Evolutionary conservation across 2,888 invertebrate species (phyloP), one percentile per base, ranked within the genome.

Genomic region (Drosophila rellima): DNA sequence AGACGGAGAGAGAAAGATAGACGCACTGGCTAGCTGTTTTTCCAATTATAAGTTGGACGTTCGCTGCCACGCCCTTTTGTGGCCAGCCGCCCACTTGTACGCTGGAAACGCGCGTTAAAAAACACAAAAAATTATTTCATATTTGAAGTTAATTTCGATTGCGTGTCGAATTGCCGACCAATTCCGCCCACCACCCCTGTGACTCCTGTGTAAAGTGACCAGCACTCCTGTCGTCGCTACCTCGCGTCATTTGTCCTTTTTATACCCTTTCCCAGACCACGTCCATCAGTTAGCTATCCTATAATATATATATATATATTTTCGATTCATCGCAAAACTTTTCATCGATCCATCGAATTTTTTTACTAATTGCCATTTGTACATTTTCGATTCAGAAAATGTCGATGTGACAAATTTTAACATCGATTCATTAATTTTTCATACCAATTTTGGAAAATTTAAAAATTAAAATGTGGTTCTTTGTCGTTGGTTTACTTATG

Each of bases 71-170:
- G 82, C 80, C 80, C 69, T 47, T 42, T 39, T 29, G 55, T 73
- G 57, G 11, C 48, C 51, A 37, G 29, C 51, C 74, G 70, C 52
- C 80, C 76, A 72, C 65, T 70, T 69, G 74, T 80, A 69, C 69
- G 70, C 56, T 69, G 72, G 69, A 71, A 70, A 73, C 76, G 78
- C 80, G 81, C 83, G 82, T 86, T 86, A 86, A 89, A 84, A 84
- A 84, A 82, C 70, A 82, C 68, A 54, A 78, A 78, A 82, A 82
- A 90, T 82, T 88, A 90, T 90, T 90, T 88, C 83, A 85, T 88
- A 91, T 89, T 90, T 87, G 82, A 91, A 91, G 91, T 91, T 92
- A 91, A 92, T 91, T 91, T 91, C 82, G 91, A 92, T 92, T 91
- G 92, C 92, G 92, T 92, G 92, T 82, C 84, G 76, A 70, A 79